Conservation (phyloP, 2,113 vertebrate species). For the Poeciliopsis turrubarensis region DNA sequence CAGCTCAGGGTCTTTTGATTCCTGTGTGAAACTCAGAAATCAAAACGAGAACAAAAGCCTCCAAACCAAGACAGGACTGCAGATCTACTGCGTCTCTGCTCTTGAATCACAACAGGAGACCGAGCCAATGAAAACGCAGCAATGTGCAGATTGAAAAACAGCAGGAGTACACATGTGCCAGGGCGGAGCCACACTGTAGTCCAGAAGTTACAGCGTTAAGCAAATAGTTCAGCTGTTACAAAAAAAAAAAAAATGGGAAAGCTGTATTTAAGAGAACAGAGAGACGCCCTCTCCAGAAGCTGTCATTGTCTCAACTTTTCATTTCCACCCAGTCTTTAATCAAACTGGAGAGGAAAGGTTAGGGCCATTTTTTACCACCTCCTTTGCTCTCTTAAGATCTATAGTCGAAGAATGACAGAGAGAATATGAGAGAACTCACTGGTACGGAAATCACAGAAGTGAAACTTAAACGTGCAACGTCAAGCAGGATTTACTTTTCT, state of each 20-base stretch:
- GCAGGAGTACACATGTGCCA: slow-evolving; percentile 41
- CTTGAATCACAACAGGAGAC: slow-evolving; percentile 17
- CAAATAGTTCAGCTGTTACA: slow-evolving; percentile 35
- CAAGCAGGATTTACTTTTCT: not conserved
- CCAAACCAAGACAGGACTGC: not conserved
- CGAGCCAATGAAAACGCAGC: slow-evolving; percentile 35
- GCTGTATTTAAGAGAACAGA: slow-evolving; percentile 47
- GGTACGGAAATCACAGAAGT: not conserved
- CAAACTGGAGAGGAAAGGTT: slow-evolving; percentile 42
- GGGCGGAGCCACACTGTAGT: slow-evolving; percentile 29
- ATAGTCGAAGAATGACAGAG: not conserved
- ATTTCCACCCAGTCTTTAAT: slow-evolving; percentile 51
- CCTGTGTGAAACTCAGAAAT: not conserved
- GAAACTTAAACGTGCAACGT: not conserved
- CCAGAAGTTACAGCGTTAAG: slow-evolving; percentile 44
- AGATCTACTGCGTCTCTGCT: slow-evolving; percentile 26
- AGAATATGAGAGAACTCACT: not conserved
- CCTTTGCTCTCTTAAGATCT: not conserved
- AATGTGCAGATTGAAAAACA: slow-evolving; percentile 32
- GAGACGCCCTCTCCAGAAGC: slow-evolving; percentile 28
- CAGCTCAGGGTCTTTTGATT: not conserved
- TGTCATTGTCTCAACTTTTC: slow-evolving; percentile 37
- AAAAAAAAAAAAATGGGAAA: slow-evolving; percentile 15
- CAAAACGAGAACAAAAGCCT: not conserved
- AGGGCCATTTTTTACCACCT: slow-evolving; percentile 37